phyloP scores from a whole-genome alignment of 2,113 vertebrate genomes.

The Atrichornis clamosus region DNA sequence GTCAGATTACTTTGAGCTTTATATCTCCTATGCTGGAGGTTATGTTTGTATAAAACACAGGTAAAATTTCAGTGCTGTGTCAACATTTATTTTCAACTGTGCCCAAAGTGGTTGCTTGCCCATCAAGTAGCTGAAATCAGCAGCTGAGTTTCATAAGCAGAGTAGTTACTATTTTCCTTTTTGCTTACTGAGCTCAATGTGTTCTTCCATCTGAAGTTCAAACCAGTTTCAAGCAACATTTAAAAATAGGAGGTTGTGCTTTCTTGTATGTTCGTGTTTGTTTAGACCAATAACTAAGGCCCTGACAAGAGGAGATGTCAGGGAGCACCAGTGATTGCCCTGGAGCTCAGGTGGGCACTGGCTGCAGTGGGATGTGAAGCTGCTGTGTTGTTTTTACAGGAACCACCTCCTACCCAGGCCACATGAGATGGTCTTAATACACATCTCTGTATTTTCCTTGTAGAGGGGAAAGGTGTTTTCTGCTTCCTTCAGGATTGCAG shows the following conservation, averaged over 20 bases:
- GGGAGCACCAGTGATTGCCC: not conserved
- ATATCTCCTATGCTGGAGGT: not conserved
- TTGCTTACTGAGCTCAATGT: not conserved
- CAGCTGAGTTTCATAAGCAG: not conserved
- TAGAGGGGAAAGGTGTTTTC: not conserved
- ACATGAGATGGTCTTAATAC: not conserved
- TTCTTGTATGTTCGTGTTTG: not conserved
- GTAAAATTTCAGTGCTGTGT: conserved; percentile 19
- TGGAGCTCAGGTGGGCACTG: not conserved
- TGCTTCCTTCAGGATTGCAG: not conserved
- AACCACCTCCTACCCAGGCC: not conserved
- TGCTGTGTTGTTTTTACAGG: not conserved
- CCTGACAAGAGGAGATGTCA: not conserved
- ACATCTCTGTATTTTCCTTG: not conserved
- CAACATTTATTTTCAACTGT: not conserved
- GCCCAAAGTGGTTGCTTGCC: not conserved
- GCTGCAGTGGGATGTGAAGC: not conserved
- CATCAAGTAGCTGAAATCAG: not conserved
- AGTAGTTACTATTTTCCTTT: not conserved
- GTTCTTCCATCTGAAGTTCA: not conserved
- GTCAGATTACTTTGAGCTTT: not conserved
- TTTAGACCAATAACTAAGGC: not conserved
- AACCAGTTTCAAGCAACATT: not conserved
- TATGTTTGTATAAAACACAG: not conserved
- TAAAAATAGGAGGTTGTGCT: not conserved